Evolutionary conservation across 2,113 vertebrate species (phyloP), one percentile per base, ranked within the genome.

Genomic region (Gila orcuttii): DNA sequence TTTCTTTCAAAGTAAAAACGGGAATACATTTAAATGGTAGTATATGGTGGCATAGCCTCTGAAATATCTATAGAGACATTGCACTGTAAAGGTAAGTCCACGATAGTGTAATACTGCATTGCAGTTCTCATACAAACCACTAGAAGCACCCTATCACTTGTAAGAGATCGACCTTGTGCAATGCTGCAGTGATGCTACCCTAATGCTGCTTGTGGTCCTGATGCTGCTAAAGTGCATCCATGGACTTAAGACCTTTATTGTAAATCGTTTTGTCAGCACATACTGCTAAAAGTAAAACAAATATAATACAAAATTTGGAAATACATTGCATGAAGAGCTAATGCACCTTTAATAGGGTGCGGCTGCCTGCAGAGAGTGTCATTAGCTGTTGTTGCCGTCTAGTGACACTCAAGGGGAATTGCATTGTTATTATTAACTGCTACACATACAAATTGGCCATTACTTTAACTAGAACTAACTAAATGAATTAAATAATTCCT

Each of bases 171-270:
- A 31, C 59, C 17, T 60, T 28, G 6, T 25, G 13, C 57, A 59
- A 15, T 57, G 59, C 62, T 68, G 79, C 79, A 82, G 79, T 68
- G 73, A 50, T 75, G 12, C 42, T 47, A 5, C 19, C 15, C 17
- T 69, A 21, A 4, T 25, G 6, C 42, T 74, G 23, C 13, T 47
- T 45, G 19, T 45, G 13, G 12, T 79, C 11, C 21, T 79, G 33
- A 45, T 79, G 52, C 57, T 79, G 12, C 11, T 79, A 1, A 23
- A 77, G 21, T 25, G 7, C 6, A 42, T 75, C 23, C 6, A n/a
- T 36, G 2, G 11, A 79, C 33, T 47, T 28, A 11, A 64, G n/a
- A 4, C 19, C 60, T 13, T 15, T 25, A 45, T 4, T 47, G 42
- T 75, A 50, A 47, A 75, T 28, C 2, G 25, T 47, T 75, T 50